Percentiles rank a stretch among this genome's conserved stretches.
phyloP scores from a whole-genome alignment of 2,888 invertebrate species.

The Gibbula magus region DNA sequence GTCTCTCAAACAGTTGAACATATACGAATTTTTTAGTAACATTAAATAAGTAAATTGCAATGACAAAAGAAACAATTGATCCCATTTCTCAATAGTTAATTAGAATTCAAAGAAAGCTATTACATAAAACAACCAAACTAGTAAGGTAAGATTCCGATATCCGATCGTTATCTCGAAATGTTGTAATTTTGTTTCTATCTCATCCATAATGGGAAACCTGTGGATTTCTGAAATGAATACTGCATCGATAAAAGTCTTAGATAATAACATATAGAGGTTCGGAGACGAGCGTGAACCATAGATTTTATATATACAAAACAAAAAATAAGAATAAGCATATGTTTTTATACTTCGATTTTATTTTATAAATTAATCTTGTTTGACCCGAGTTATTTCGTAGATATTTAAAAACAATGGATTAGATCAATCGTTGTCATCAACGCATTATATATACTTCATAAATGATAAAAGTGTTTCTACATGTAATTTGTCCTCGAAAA shows the following conservation, averaged over 20 bases:
- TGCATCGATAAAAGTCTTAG: background rate
- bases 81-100: background rate
- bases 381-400: background rate
- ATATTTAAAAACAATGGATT: no score
- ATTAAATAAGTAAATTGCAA: background rate
- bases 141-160: background rate
- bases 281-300: no score
- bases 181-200: background rate
- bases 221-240: background rate
- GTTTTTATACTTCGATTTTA: background rate
- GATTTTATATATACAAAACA: no score
- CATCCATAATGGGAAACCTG: background rate
- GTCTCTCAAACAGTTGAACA: constrained; percentile 2
- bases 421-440: no score
- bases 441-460: no score
- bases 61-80: background rate
- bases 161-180: background rate
- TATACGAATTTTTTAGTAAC: no score
- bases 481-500: no score
- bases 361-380: background rate
- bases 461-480: no score
- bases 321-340: background rate
- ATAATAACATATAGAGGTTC: background rate
- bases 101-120: background rate
- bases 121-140: background rate